Evolutionary conservation across 2,888 invertebrate genomes (phyloP).

Genomic region (Eueremaeus valkanovi): DNA sequence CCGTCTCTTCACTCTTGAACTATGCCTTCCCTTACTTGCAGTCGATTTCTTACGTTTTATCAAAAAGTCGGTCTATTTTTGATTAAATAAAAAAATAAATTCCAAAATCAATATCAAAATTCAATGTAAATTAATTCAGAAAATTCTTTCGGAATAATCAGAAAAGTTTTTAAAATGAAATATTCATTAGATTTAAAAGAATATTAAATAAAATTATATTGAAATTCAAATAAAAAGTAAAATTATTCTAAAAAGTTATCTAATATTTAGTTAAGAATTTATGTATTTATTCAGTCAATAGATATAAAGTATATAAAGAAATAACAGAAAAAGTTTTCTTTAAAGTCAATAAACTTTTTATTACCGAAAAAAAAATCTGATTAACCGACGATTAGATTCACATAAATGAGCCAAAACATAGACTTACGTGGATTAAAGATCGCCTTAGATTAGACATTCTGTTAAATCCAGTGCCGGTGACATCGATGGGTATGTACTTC

Average conservation of each 20-base stretch:
- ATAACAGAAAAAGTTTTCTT: too few relatives aligned
- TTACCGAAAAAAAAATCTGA: neutral
- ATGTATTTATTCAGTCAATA: too few relatives aligned
- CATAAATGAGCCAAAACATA: neutral
- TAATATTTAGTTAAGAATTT: too few relatives aligned
- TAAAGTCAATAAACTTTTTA: too few relatives aligned
- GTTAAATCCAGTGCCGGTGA: conserved; percentile 79
- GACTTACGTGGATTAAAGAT: conserved; percentile 65
- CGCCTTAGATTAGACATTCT: conserved; percentile 80
- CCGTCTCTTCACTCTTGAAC: conserved; percentile 52
- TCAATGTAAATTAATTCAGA: neutral
- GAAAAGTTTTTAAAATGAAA: neutral
- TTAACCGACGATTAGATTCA: neutral
- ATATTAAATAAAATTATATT: too few relatives aligned
- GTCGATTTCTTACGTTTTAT: conserved; percentile 43
- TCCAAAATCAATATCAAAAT: neutral
- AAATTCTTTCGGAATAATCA: too few relatives aligned
- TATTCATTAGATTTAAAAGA: too few relatives aligned
- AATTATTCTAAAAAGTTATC: too few relatives aligned
- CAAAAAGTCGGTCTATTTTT: conserved; percentile 44
- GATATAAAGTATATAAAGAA: too few relatives aligned
- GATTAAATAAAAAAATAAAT: conserved; percentile 20
- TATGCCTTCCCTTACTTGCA: conserved; percentile 6
- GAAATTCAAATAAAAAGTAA: too few relatives aligned
- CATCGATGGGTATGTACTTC: conserved; percentile 81